Evolutionary conservation across 2,888 invertebrate species (phyloP).

Genomic region (Polydesmus complanatus): DNA sequence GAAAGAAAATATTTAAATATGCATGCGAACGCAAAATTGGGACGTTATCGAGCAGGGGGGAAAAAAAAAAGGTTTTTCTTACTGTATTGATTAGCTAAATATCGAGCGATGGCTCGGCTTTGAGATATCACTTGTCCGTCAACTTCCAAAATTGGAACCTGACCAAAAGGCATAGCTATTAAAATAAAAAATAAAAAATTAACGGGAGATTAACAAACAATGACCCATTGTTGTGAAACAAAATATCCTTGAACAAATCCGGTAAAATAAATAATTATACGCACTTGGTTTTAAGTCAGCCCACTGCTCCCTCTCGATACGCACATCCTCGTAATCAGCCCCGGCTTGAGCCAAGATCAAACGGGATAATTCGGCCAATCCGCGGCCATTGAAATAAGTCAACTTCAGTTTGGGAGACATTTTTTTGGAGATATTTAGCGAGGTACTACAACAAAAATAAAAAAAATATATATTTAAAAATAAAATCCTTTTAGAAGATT

Average conservation of each 20-base stretch:
- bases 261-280: no score
- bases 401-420: conserved; percentile 29
- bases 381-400: conserved; percentile 37
- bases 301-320: conserved; percentile 16
- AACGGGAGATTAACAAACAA: background rate
- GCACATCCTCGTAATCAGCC: conserved; percentile 12
- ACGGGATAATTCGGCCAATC: conserved; percentile 41
- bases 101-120: conserved; percentile 24
- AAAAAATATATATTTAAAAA: no score
- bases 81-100: conserved; percentile 24
- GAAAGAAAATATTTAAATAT: background rate
- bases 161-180: conserved; percentile 23
- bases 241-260: no score
- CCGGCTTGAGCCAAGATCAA: conserved; percentile 10
- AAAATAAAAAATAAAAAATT: background rate
- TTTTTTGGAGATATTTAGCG: no score
- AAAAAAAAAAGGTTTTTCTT: conserved; percentile 8
- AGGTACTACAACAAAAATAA: no score
- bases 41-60: background rate
- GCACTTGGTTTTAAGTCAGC: conserved; percentile 9
- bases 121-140: conserved; percentile 23
- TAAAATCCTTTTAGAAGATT: no score
- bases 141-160: conserved; percentile 25
- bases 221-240: background rate
- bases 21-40: conserved; percentile 2